These are phyloP conservation scores for Ganaspis brasiliensis DNA, from an alignment of 2,888 invertebrate species.

Conservation along the genomic window DNA sequence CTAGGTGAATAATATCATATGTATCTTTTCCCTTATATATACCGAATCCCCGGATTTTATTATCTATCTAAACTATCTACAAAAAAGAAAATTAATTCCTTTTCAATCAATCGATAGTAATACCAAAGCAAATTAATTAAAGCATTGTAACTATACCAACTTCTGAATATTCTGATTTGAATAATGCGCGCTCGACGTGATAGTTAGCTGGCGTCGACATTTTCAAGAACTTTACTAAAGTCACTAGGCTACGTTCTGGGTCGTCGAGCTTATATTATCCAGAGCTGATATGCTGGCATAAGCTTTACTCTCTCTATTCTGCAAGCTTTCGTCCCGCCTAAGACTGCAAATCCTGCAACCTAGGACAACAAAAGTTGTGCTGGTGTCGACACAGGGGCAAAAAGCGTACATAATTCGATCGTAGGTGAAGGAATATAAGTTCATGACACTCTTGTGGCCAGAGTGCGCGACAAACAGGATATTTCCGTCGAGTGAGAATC, in stretches of 20 bases:
- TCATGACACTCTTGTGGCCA: slow-evolving; percentile 11
- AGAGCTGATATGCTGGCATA: slow-evolving; percentile 10
- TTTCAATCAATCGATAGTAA: too few species aligned
- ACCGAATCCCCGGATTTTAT: too few species aligned
- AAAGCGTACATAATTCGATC: slow-evolving; percentile 57
- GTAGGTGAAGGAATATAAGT: slow-evolving; percentile 51
- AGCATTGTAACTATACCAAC: background rate
- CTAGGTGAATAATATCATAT: too few species aligned
- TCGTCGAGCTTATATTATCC: slow-evolving; percentile 22
- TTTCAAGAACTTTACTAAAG: slow-evolving; percentile 36
- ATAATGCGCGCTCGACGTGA: background rate
- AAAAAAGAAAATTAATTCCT: too few species aligned
- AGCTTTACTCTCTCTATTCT: slow-evolving; percentile 20
- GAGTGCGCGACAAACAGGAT: slow-evolving; percentile 58
- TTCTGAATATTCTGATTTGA: background rate
- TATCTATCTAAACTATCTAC: too few species aligned
- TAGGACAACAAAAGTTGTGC: slow-evolving; percentile 25
- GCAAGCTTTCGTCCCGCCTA: slow-evolving; percentile 49
- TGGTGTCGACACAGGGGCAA: slow-evolving; percentile 30
- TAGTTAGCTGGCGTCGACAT: slow-evolving; percentile 8
- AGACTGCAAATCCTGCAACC: slow-evolving; percentile 51
- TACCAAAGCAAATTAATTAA: background rate
- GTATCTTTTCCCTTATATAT: too few species aligned
- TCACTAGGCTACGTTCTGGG: slow-evolving; percentile 16
- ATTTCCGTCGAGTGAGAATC: slow-evolving; percentile 50